Percentiles rank a stretch among this genome's conserved stretches.
These are phyloP conservation scores for Druon quercuslanigerum DNA, from an alignment of 1,140 invertebrate genomes.

Conservation along the genomic window DNA sequence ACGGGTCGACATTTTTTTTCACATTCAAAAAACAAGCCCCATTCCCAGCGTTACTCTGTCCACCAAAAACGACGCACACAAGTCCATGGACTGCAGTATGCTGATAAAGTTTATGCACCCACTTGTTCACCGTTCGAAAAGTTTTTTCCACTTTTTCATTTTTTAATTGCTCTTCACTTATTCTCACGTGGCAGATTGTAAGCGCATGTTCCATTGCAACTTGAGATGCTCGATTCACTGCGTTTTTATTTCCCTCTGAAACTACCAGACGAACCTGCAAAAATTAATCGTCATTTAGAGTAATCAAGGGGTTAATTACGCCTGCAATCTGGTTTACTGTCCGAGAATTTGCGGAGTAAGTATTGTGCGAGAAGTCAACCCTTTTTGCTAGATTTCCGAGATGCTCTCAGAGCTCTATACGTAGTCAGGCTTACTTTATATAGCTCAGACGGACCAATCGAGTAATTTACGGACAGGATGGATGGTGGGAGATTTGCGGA, in stretches of 20 bases:
- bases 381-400: too few species aligned
- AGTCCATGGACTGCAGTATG: slow-evolving; percentile 75
- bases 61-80: slow-evolving; percentile 78
- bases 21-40: slow-evolving; percentile 76
- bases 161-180: slow-evolving; percentile 68
- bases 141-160: slow-evolving; percentile 70
- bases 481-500: too few species aligned
- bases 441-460: too few species aligned
- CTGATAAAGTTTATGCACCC: slow-evolving; percentile 79
- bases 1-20: slow-evolving; percentile 59
- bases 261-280: slow-evolving; percentile 64
- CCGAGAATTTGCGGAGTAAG: too few species aligned
- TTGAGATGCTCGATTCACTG: slow-evolving; percentile 74
- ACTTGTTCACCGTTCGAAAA: slow-evolving; percentile 77
- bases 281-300: not conserved
- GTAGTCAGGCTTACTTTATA: too few species aligned
- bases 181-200: slow-evolving; percentile 79
- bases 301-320: too few species aligned
- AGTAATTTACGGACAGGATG: not conserved
- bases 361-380: too few species aligned
- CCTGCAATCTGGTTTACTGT: fast-evolving
- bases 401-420: too few species aligned
- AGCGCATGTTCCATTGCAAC: slow-evolving; percentile 75
- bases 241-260: slow-evolving; percentile 74
- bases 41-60: slow-evolving; percentile 71